A percentile compares a stretch with the other conserved stretches of the same genome.
phyloP scores from a whole-genome alignment of 2,888 invertebrate species.

The Epinotia brunnichana region DNA sequence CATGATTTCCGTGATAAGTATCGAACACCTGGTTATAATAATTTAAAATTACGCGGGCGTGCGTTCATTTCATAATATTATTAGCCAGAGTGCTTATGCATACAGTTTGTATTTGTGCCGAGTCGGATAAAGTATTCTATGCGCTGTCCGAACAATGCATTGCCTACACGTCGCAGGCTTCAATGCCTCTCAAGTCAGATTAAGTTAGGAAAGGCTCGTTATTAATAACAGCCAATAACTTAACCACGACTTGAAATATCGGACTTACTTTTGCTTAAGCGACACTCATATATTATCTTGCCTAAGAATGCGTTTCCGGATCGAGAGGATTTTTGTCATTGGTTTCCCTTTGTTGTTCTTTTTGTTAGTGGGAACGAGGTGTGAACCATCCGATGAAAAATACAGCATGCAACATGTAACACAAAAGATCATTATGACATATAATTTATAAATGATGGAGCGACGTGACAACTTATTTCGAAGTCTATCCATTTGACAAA shows the following conservation, averaged over 20 bases:
- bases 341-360: slow-evolving; percentile 61
- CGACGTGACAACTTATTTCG: slow-evolving; percentile 34
- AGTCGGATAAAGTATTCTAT: slow-evolving; percentile 64
- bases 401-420: slow-evolving; percentile 12
- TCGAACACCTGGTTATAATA: slow-evolving; percentile 23
- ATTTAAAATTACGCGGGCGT: slow-evolving; percentile 28
- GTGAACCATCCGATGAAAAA: slow-evolving; percentile 25
- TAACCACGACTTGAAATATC: slow-evolving; percentile 79
- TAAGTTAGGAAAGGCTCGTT: slow-evolving; percentile 80
- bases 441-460: slow-evolving; percentile 31
- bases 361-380: slow-evolving; percentile 42
- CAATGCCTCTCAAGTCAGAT: slow-evolving; percentile 81
- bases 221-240: slow-evolving; percentile 83
- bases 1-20: slow-evolving; percentile 3
- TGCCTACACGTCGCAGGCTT: slow-evolving; percentile 73
- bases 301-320: slow-evolving; percentile 81
- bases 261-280: slow-evolving; percentile 81
- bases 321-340: slow-evolving; percentile 71
- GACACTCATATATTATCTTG: slow-evolving; percentile 76
- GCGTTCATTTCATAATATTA: slow-evolving; percentile 30
- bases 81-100: slow-evolving; percentile 39
- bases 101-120: slow-evolving; percentile 45
- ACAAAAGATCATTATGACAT: slow-evolving; percentile 20
- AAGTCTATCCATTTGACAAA: slow-evolving; percentile 29
- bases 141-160: slow-evolving; percentile 72